Base-by-base conservation (phyloP, 2,888 invertebrate species). In the Catocala sponsa region DNA sequence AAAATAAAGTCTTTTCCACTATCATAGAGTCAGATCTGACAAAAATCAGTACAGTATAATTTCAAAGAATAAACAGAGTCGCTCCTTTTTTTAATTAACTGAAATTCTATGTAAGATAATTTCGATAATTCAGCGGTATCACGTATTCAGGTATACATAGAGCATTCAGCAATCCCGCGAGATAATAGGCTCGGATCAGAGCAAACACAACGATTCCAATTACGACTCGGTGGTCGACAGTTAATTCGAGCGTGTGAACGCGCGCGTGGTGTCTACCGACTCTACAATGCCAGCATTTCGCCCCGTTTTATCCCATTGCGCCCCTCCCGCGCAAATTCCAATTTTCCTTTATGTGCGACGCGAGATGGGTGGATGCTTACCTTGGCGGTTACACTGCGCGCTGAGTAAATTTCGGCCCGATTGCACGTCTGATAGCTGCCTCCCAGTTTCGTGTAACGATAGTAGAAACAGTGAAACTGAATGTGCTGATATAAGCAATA, bases 201-300 rank as follows among this genome's bases (percentile, higher is more conserved):
- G 79, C 83, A 86, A 89, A 89, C 86, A 89, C 86, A 72, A 68
- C 78, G 76, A 72, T 84, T 86, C 85, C 89, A 91, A 91, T 91
- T 91, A 90, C 82, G 71, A 79, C 74, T 68, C 81, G 77, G 83
- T 79, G 82, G 76, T 76, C 72, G 72, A 65, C 72, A 61, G 72
- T 80, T 87, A 85, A 86, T 85, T 80, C 75, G 63, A 76, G 69
- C 87, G 89, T 91, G 91, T 66, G 91, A 90, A 89, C 66, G 56
- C 55, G 55, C 81, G 78, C 68, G 72, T 79, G 77, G 50, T 63
- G 64, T 46, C 58, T 48, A 35, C 49, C 46, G n/a, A 35, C 54
- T 42, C 12, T 46, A 11, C 13, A 50, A 50, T 53, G 35, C 15
- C 65, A 85, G 81, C 76, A 74, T 85, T 86, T 68, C 72, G 56